phyloP scores from a whole-genome alignment of 2,113 vertebrate genomes.

The Chionis minor region DNA sequence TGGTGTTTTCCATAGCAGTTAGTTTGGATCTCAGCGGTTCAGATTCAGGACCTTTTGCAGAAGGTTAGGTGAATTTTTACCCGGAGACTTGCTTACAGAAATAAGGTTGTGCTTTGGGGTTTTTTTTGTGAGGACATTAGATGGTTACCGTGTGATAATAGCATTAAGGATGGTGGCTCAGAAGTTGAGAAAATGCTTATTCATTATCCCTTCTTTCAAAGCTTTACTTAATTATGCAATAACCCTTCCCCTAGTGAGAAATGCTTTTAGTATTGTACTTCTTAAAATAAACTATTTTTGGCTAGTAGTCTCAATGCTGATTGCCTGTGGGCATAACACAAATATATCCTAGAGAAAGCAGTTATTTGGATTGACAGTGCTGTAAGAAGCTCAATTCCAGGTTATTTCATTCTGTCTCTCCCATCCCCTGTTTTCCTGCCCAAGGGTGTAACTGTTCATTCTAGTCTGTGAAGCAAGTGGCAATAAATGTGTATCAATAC shows the following conservation, averaged over 20 bases:
- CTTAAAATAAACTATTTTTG: background rate
- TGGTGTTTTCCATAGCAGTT: background rate
- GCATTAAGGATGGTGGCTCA: background rate
- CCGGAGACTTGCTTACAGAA: background rate
- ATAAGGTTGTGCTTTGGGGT: background rate
- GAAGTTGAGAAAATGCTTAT: background rate
- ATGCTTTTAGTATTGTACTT: background rate
- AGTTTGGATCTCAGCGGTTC: background rate
- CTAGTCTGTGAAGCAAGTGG: background rate
- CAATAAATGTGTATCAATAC: background rate
- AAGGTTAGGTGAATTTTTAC: background rate
- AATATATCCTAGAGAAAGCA: background rate
- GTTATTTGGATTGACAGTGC: background rate
- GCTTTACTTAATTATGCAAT: background rate
- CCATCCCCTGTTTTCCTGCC: background rate
- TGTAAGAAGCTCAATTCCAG: background rate
- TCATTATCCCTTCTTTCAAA: conserved; percentile 2
- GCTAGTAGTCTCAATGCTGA: background rate
- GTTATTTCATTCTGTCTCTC: background rate
- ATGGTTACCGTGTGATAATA: background rate
- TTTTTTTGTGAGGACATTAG: background rate
- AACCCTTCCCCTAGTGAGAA: background rate
- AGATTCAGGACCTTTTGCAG: background rate
- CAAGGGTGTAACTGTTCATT: background rate
- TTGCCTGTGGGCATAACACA: background rate